Evolutionary conservation across 2,797 vertebrate species (phyloP).

Genomic region (Forpus xanthops): DNA sequence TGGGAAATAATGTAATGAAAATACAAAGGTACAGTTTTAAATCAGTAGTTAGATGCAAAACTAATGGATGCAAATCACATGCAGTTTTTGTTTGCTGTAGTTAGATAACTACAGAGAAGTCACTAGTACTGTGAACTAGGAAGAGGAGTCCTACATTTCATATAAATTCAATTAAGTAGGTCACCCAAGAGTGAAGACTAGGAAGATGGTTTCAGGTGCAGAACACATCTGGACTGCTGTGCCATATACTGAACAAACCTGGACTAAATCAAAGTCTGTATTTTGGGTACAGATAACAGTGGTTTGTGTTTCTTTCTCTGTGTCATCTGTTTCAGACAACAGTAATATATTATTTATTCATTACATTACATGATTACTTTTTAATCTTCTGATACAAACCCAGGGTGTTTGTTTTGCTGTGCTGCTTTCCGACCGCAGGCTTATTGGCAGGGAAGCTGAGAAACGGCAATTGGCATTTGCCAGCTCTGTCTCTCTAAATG

Average conservation of each 20-base stretch:
- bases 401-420: not conserved
- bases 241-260: not conserved
- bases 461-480: not conserved
- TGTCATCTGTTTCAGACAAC: not conserved
- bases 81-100: not conserved
- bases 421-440: not conserved
- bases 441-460: not conserved
- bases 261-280: not conserved
- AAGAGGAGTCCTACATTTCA: not conserved
- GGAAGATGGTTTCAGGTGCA: not conserved
- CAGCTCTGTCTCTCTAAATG: not conserved
- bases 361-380: not conserved
- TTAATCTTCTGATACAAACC: not conserved
- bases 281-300: not conserved
- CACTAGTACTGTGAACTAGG: not conserved
- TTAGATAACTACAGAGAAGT: not conserved
- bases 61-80: not conserved
- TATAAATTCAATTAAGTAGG: not conserved
- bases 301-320: not conserved
- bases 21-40: not conserved
- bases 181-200: not conserved
- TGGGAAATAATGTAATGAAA: not conserved
- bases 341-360: not conserved
- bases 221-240: not conserved
- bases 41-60: not conserved